Evolutionary conservation across 1,140 invertebrate genomes (phyloP), one percentile per base, ranked within the genome.

Genomic region (Aphelinus atriplicis): DNA sequence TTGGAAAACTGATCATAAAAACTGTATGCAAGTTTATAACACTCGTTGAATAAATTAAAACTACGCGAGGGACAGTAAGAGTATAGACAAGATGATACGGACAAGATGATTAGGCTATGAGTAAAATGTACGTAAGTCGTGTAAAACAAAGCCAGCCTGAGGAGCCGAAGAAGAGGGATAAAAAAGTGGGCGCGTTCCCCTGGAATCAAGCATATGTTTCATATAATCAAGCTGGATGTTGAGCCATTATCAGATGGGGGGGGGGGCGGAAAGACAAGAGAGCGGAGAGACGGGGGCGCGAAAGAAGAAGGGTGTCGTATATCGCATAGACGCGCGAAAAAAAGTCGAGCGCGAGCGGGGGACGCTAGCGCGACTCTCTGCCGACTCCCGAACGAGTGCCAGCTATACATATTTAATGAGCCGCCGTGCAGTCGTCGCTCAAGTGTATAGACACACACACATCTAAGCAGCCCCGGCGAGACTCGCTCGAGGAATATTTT

Each of bases 381-480:
- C 26, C 66, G 73, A 69, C 26, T 26, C 26, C 61, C 45, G 56
- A 73, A 46, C 62, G 71, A 74, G 58, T 67, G 55, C 65, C 47
- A 79, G 80, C 84, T 85, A 85, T 85, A 85, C 84, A 85, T 85
- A 85, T 85, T 85, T 85, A 85, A 85, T 85, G 83, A 85, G 82
- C 53, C 45, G n/a, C 73, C 51, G 58, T 64, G 66, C 64, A 68
- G 51, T 73, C 71, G 57, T 74, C 51, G 45, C 26, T 53, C 51
- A 9, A 53, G 4, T 6, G 7, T 62, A 45, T 62, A 63, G 50
- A 60, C 61, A 47, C 60, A 61, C 66, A 63, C 68, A 60, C 61
- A 51, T 6, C 42, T 70, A 62, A 62, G 58, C 62, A 62, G 26
- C 26, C n/a, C 26, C 43, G 74, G n/a, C 68, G 46, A 70, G 68